These are phyloP conservation scores for Eumeta japonica DNA, from an alignment of 1,140 invertebrate species.

Conservation along the genomic window DNA sequence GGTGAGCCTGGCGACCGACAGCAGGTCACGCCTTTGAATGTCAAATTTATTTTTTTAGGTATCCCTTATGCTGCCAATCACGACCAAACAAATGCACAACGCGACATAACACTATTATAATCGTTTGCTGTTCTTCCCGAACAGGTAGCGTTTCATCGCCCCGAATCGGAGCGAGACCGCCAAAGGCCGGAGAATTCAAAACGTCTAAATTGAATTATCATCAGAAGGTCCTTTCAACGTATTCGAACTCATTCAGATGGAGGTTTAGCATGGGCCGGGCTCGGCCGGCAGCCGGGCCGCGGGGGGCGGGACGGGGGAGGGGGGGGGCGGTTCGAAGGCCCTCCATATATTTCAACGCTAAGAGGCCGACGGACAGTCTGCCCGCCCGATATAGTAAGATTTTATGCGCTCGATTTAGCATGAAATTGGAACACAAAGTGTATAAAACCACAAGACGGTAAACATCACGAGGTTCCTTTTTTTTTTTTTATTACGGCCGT, in stretches of 20 bases:
- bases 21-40: no score
- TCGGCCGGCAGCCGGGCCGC: constrained; percentile 9
- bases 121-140: no score
- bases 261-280: constrained; percentile 39
- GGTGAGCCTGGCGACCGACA: no score
- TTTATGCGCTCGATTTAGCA: constrained; percentile 56
- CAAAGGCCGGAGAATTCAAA: no score
- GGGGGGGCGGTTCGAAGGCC: constrained; percentile 6
- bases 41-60: no score
- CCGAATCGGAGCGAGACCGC: no score
- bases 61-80: no score
- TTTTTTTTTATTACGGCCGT: constrained; percentile 48
- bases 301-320: constrained; percentile 6
- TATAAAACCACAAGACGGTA: constrained; percentile 57
- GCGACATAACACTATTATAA: no score
- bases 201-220: constrained; percentile 35
- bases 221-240: constrained; percentile 32
- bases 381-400: constrained; percentile 53
- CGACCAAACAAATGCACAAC: no score
- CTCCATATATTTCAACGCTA: not conserved
- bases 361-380: constrained; percentile 38
- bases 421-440: constrained; percentile 58
- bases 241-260: constrained; percentile 28
- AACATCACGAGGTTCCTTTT: constrained; percentile 54
- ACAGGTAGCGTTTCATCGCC: no score